phyloP scores from a whole-genome alignment of 2,113 vertebrate genomes.

The Perca schrenkii region DNA sequence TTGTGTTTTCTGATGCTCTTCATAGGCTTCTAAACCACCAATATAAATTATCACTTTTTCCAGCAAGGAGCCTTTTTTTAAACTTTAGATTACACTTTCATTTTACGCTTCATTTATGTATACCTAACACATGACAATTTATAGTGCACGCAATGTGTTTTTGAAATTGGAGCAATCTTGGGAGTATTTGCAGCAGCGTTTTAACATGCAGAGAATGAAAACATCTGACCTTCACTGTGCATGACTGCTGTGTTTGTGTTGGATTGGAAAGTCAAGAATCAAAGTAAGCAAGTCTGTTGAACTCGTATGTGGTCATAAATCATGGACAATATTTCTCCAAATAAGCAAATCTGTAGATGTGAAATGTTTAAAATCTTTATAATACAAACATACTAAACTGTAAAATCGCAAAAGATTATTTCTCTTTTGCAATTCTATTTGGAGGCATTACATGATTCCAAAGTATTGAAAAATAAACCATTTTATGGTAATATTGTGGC shows the following conservation, averaged over 20 bases:
- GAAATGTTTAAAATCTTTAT: conserved; percentile 32
- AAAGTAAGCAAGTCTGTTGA: conserved; percentile 42
- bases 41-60: not conserved
- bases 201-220: conserved; percentile 49
- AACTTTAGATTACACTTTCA: not conserved
- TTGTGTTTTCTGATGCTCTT: not conserved
- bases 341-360: conserved; percentile 34
- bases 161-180: conserved; percentile 46
- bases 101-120: not conserved
- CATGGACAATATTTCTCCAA: conserved; percentile 41
- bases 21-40: not conserved
- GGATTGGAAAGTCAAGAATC: conserved; percentile 61
- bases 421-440: not conserved
- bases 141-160: conserved; percentile 48
- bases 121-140: conserved; percentile 35
- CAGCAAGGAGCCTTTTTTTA: not conserved
- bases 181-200: conserved; percentile 37
- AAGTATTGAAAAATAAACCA: conserved; percentile 1
- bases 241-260: conserved; percentile 61
- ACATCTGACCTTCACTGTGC: conserved; percentile 49
- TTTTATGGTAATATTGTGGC: not conserved
- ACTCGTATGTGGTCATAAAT: conserved; percentile 68
- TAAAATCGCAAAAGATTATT: conserved; percentile 12
- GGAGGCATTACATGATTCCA: not conserved
- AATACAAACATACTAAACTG: conserved; percentile 42